Conservation (phyloP, 2,113 vertebrate species). For the Monarcha castaneiventris region DNA sequence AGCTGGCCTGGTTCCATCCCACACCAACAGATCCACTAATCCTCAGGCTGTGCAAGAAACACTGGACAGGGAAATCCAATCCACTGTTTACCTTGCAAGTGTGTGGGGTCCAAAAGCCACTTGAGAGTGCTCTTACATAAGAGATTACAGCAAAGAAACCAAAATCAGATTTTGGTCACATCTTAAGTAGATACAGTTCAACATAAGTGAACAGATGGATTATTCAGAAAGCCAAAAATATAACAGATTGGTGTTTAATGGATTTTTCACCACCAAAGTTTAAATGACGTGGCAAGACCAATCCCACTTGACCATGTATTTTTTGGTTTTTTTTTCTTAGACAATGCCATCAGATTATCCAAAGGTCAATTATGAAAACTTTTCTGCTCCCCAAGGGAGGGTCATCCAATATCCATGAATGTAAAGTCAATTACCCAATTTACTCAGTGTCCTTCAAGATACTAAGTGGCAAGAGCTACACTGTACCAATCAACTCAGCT, state of each 20-base stretch:
- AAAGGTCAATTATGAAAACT: neutral
- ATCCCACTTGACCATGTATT: neutral
- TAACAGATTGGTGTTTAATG: neutral
- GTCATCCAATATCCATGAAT: neutral
- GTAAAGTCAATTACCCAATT: rapidly evolving
- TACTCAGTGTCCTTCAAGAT: neutral
- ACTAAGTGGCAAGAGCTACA: neutral
- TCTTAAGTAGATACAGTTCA: neutral
- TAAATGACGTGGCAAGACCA: neutral
- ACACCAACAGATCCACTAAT: neutral
- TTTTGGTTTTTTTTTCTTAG: neutral
- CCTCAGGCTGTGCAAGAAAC: neutral
- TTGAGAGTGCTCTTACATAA: neutral
- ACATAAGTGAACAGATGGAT: neutral
- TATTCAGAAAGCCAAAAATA: neutral
- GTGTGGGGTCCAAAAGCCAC: neutral
- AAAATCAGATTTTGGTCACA: neutral
- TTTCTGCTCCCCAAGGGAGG: neutral
- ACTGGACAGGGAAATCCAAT: neutral
- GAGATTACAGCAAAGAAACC: neutral
- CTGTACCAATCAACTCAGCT: neutral
- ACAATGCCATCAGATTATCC: neutral
- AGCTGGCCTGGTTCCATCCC: neutral
- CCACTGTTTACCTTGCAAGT: neutral
- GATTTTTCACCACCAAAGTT: neutral